Conservation (phyloP, 2,113 vertebrate genomes). For the Aphyosemion australe region DNA sequence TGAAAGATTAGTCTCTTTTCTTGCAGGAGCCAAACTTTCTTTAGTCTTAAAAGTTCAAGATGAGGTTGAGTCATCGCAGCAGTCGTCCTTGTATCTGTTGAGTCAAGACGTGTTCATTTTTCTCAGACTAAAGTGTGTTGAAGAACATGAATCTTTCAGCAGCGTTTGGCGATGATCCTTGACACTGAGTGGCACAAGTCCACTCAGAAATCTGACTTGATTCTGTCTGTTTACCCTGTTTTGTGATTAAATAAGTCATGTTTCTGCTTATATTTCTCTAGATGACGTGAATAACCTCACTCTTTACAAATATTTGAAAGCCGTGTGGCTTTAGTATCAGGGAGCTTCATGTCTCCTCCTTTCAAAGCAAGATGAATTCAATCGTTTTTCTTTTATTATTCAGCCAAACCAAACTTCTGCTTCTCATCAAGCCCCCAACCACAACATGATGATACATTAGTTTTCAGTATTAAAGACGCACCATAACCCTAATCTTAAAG, state of each 20-base stretch:
- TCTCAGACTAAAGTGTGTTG: no score
- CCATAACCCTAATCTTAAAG: conserved; percentile 9
- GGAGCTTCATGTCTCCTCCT: conserved; percentile 40
- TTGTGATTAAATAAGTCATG: neutral
- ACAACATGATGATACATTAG: conserved; percentile 26
- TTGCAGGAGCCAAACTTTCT: no score
- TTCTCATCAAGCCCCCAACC: conserved; percentile 21
- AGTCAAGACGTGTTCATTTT: no score
- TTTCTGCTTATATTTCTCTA: neutral
- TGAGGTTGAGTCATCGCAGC: no score
- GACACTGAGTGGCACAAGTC: no score
- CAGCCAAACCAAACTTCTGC: conserved; percentile 20
- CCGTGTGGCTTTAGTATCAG: conserved; percentile 9
- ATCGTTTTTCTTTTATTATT: conserved; percentile 38
- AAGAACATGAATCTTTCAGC: no score
- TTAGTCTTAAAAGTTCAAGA: no score
- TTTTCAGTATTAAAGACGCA: conserved; percentile 19
- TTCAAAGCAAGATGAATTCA: conserved; percentile 39
- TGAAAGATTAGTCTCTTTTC: no score
- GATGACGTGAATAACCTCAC: no score
- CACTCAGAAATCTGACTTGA: neutral
- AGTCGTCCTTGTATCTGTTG: no score
- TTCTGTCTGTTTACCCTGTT: neutral
- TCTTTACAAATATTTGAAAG: neutral
- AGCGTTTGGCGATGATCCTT: no score